Evolutionary conservation across 2,797 vertebrate species (phyloP), one percentile per base, ranked within the genome.

Genomic region (Okamejei kenojei): DNA sequence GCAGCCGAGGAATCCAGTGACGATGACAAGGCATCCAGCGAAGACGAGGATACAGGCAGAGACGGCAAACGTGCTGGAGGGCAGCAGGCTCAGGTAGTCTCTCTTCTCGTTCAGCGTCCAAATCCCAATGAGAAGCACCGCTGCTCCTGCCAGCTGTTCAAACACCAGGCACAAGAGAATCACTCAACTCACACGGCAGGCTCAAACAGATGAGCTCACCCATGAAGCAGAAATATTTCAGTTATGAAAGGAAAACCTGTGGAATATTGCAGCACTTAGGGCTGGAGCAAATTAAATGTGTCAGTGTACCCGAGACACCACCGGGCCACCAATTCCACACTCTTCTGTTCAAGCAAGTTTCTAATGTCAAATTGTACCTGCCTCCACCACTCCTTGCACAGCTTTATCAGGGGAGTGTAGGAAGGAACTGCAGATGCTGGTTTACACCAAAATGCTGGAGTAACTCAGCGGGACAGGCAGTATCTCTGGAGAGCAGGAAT

Each of bases 91-190:
- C 93, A 98, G 96, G 95, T 98, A 98, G 95, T 97, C 95, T 0
- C 97, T 97, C 95, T 98, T 98, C 94, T 98, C 97, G 93, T 96
- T 94, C 94, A 98, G 95, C 0, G 97, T 98, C 98, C 98, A 98
- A 88, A 97, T 81, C n/a, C 98, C 98, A 71, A 98, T 96, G 0
- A 96, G 97, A 95, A 97, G 94, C 93, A 98, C 97, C 0, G 96
- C 96, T 0, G 95, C 97, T 21, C 98, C 98, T 0, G 97, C 97
- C 91, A 97, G 95, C 97, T 98, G 94, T 45, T 94, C 61, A 93
- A 32, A 29, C 17, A 94, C 38, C 65, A 73, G 15, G 17, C 71
- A 73, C 71, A 73, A 68, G 65, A 17, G 15, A 68, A 68, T 73
- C 71, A 73, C 71, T 73, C 21, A 73, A 6, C 0, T 73, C 23